phyloP scores from a whole-genome alignment of 2,888 invertebrate species.

The Papilio demoleus region DNA sequence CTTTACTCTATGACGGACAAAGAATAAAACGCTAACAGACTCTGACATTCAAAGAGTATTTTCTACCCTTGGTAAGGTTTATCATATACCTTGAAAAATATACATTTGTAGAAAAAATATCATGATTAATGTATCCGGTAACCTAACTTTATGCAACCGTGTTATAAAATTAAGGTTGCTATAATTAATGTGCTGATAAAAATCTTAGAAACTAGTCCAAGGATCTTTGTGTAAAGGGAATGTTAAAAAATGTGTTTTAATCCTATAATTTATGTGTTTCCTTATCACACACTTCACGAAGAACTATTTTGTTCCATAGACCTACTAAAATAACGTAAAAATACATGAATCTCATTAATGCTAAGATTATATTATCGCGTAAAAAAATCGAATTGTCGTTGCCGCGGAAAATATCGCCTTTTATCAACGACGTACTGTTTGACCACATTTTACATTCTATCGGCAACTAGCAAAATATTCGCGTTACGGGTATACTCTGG shows the following conservation, averaged over 20 bases:
- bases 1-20: neutral
- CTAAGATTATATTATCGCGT: no score
- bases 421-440: no score
- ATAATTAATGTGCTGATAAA: conserved; percentile 15
- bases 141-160: conserved; percentile 1
- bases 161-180: conserved; percentile 4
- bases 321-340: neutral
- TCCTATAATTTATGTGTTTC: neutral
- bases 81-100: neutral
- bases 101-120: neutral
- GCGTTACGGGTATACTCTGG: no score
- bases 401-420: no score
- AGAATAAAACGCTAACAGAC: neutral
- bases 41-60: neutral
- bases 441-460: no score
- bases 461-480: no score
- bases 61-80: neutral
- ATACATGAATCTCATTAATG: no score
- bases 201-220: conserved; percentile 7
- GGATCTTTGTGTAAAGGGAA: neutral
- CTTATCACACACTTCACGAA: neutral
- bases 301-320: neutral
- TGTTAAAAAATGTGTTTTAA: neutral
- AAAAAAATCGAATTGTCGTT: no score
- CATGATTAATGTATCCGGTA: conserved; percentile 10